Evolutionary conservation across 30 jellyfish, hydroid and myxozoan genomes (phyloP).

Genomic region (Aurelia sp.): DNA sequence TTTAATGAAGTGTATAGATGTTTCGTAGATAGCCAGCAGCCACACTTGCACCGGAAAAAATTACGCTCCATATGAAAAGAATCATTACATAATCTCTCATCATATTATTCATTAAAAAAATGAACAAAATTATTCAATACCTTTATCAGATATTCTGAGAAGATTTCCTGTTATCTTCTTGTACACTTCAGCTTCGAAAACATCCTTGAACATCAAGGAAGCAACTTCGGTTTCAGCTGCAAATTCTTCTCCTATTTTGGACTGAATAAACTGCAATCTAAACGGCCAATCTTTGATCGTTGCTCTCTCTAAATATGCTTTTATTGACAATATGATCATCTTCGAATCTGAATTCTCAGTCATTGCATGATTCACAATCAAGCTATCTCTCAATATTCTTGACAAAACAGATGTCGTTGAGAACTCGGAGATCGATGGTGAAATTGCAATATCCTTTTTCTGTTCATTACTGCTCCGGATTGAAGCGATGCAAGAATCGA

Average conservation of each 20-base stretch:
- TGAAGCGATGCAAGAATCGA: too few relatives aligned
- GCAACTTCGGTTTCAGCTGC: not conserved
- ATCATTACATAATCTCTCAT: too few relatives aligned
- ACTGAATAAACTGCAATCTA: slow-evolving; percentile 9
- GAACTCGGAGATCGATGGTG: slow-evolving; percentile 48
- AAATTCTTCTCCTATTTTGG: not conserved
- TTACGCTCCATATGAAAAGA: too few relatives aligned
- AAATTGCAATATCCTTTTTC: not conserved
- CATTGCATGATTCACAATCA: not conserved
- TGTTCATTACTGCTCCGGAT: not conserved
- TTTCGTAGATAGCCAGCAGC: too few relatives aligned
- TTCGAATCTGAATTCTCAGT: not conserved
- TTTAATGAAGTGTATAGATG: too few relatives aligned
- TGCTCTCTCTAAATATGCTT: slow-evolving; percentile 34
- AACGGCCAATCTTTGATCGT: slow-evolving; percentile 19
- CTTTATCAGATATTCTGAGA: too few relatives aligned
- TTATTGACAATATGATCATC: not conserved
- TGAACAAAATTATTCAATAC: too few relatives aligned
- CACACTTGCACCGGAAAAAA: too few relatives aligned
- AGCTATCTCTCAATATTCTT: slow-evolving; percentile 9
- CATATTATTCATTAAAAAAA: too few relatives aligned
- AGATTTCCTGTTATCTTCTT: not conserved
- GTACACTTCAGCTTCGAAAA: not conserved
- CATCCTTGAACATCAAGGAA: not conserved
- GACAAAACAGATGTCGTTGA: slow-evolving; percentile 31